Percentiles rank a stretch among this genome's conserved stretches.
These are phyloP conservation scores for Sebastes minor DNA, from an alignment of 2,797 vertebrate species.

Conservation along the genomic window DNA sequence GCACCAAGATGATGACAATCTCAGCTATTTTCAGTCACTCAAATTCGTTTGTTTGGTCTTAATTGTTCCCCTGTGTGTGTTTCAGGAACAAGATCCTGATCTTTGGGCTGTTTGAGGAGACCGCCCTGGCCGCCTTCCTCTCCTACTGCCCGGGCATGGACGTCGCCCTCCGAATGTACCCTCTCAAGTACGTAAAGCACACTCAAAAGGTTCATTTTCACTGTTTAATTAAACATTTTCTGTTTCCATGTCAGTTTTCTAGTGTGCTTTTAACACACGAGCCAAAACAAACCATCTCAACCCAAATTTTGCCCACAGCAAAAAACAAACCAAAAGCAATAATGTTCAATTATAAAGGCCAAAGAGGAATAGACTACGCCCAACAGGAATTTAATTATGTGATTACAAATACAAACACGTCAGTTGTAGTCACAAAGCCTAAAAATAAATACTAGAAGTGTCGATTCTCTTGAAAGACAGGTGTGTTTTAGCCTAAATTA, in stretches of 20 bases:
- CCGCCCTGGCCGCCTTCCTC: conserved; percentile 93
- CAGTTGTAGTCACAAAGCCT: background rate
- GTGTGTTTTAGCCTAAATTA: background rate
- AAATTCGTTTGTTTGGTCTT: background rate
- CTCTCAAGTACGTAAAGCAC: conserved; percentile 87
- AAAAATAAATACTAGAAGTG: background rate
- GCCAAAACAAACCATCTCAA: background rate
- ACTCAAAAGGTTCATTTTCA: background rate
- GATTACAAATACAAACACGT: background rate
- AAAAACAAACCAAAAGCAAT: background rate
- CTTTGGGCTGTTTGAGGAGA: conserved; percentile 97
- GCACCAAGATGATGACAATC: background rate
- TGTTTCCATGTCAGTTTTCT: background rate
- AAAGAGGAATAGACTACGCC: background rate
- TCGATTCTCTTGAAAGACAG: background rate
- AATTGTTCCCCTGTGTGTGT: background rate
- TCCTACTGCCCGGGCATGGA: conserved; percentile 98
- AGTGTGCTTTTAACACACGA: background rate
- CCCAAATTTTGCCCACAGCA: background rate
- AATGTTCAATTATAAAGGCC: background rate
- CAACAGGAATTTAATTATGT: background rate
- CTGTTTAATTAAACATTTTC: background rate
- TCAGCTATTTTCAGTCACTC: background rate
- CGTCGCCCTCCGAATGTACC: conserved; percentile 95
- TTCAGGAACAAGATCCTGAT: conserved; percentile 97